Evolutionary conservation across 2,113 vertebrate species (phyloP).

Genomic region (Drymodes brunneopygia): DNA sequence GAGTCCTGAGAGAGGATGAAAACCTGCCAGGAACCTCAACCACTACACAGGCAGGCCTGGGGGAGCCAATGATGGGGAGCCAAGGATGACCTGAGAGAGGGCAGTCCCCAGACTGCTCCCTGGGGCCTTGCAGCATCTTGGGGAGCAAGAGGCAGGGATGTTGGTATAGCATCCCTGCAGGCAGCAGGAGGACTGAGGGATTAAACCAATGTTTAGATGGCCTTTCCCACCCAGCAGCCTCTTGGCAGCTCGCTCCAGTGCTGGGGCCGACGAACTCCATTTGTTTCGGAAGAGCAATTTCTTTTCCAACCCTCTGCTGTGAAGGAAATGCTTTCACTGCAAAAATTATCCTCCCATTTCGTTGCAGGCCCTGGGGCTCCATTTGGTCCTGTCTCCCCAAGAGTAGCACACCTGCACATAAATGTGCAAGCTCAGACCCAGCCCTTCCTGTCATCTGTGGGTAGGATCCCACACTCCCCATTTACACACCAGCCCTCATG

Average conservation of each 20-base stretch:
- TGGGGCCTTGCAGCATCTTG: not conserved
- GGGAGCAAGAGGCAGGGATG: not conserved
- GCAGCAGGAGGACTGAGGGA: not conserved
- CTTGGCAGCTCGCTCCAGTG: not conserved
- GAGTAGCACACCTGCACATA: not conserved
- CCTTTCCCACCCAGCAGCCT: constrained; percentile 32
- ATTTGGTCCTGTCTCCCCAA: not conserved
- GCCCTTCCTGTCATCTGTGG: not conserved
- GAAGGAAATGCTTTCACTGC: not conserved
- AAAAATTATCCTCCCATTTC: not conserved
- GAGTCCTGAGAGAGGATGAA: not conserved
- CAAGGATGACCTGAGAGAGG: not conserved
- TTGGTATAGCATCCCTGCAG: not conserved
- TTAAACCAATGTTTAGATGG: constrained; percentile 33
- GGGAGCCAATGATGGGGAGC: not conserved
- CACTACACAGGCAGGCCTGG: not conserved
- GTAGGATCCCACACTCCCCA: accelerated
- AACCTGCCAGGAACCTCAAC: not conserved
- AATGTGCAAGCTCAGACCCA: not conserved
- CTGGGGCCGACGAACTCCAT: not conserved
- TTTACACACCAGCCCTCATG: not conserved
- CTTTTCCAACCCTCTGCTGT: constrained; percentile 1
- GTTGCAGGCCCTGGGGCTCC: not conserved
- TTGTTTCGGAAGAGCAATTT: constrained; percentile 28
- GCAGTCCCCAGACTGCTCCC: not conserved